Conservation (phyloP, 2,888 invertebrate species). For the Xylota segnis region DNA sequence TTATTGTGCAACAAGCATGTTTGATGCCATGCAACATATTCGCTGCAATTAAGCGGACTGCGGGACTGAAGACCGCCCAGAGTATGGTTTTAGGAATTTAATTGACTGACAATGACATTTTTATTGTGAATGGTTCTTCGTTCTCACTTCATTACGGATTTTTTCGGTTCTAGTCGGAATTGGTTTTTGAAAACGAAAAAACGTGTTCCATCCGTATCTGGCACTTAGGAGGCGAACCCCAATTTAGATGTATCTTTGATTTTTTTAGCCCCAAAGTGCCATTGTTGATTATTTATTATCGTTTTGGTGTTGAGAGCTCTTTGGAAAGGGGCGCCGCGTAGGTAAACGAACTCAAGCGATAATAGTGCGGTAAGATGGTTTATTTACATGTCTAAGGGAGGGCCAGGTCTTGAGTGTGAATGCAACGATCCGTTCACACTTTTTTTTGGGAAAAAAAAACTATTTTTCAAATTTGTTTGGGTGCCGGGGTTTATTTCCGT, state of each 20-base stretch:
- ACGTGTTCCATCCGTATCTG: background rate
- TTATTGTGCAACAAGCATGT: slow-evolving; percentile 26
- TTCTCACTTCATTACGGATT: slow-evolving; percentile 51
- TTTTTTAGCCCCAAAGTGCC: slow-evolving; percentile 23
- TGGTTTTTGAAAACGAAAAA: background rate
- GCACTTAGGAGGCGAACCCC: background rate
- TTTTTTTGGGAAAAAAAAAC: slow-evolving; percentile 5
- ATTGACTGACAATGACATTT: slow-evolving; percentile 64
- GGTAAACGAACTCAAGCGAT: slow-evolving; percentile 46
- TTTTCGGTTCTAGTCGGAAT: background rate
- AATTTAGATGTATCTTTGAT: background rate
- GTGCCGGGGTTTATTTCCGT: background rate
- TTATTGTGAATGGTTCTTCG: slow-evolving; percentile 51
- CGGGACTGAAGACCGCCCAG: slow-evolving; percentile 3
- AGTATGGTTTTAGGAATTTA: slow-evolving; percentile 9
- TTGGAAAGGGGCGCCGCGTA: slow-evolving; percentile 16
- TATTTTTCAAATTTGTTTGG: slow-evolving; percentile 41
- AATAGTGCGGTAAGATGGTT: slow-evolving; percentile 21
- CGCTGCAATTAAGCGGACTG: slow-evolving; percentile 8
- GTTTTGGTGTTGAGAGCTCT: background rate
- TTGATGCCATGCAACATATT: slow-evolving; percentile 23
- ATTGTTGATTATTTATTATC: slow-evolving; percentile 36
- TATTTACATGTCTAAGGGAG: slow-evolving; percentile 12
- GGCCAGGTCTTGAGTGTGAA: slow-evolving; percentile 33
- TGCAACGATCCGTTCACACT: slow-evolving; percentile 28